Percentiles rank a stretch among this genome's conserved stretches.
These are phyloP conservation scores for Drosophila orosa DNA, from an alignment of 1,140 invertebrate species.

Conservation along the genomic window DNA sequence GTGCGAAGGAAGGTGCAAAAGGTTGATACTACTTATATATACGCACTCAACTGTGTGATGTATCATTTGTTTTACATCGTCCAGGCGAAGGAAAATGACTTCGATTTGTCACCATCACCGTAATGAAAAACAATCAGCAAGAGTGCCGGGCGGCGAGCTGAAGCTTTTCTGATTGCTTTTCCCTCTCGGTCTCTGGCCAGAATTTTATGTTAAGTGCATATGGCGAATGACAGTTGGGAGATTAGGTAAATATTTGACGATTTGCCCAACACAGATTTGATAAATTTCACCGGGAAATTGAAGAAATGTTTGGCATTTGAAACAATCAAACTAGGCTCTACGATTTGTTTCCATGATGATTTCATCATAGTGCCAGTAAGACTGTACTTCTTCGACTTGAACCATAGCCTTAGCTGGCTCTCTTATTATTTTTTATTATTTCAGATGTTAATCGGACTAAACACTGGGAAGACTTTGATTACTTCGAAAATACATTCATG, in stretches of 20 bases:
- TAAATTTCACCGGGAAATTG: conserved; percentile 15
- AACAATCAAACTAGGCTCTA: not conserved
- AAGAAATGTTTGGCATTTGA: not conserved
- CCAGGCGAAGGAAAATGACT: conserved; percentile 57
- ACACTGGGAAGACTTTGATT: not conserved
- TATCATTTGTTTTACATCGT: conserved; percentile 78
- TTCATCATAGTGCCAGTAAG: not conserved
- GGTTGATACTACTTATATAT: conserved; percentile 53
- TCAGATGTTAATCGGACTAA: not conserved
- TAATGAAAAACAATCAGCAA: conserved; percentile 78
- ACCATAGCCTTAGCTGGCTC: too few relatives aligned
- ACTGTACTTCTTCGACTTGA: too few relatives aligned
- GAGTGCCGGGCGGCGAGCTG: conserved; percentile 61
- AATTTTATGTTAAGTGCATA: conserved; percentile 47
- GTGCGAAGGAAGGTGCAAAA: conserved; percentile 61
- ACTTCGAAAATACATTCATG: not conserved
- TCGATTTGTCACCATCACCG: conserved; percentile 77
- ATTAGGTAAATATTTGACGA: conserved; percentile 46
- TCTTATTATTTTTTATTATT: not conserved
- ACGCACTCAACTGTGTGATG: conserved; percentile 66
- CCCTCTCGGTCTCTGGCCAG: not conserved
- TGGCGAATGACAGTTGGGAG: conserved; percentile 48
- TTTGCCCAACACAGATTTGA: conserved; percentile 35
- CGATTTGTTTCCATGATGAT: too few relatives aligned
- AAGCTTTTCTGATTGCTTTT: conserved; percentile 68